These are phyloP conservation scores for Daktulosphaira vitifoliae DNA, from an alignment of 1,140 invertebrate genomes.

Conservation along the genomic window DNA sequence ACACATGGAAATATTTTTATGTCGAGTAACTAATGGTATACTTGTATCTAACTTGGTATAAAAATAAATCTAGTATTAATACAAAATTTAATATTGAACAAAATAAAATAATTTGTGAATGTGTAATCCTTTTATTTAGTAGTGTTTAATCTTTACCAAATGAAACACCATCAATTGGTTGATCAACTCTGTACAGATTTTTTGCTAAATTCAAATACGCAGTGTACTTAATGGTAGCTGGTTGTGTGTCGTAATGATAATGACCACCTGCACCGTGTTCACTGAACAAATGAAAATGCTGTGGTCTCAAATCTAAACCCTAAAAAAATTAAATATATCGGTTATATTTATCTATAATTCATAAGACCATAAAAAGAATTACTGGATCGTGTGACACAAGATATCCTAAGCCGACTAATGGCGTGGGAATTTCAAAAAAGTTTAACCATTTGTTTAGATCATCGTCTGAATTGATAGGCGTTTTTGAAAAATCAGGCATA, in stretches of 20 bases:
- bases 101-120: no score
- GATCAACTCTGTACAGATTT: conserved; percentile 68
- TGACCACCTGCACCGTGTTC: conserved; percentile 82
- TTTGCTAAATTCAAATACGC: conserved; percentile 77
- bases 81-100: no score
- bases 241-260: conserved; percentile 90
- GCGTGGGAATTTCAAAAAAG: conserved; percentile 81
- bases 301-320: conserved; percentile 78
- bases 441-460: conserved; percentile 82
- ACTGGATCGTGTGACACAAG: conserved; percentile 79
- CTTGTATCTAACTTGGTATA: no score
- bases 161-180: conserved; percentile 50
- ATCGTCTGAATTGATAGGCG: conserved; percentile 59
- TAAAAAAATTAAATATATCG: conserved; percentile 41
- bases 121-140: no score
- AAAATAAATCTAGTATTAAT: no score
- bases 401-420: conserved; percentile 77
- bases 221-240: conserved; percentile 70
- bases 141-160: conserved; percentile 52
- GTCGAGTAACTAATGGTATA: no score
- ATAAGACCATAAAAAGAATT: conserved; percentile 42
- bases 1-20: no score
- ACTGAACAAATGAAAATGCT: conserved; percentile 92
- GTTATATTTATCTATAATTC: neutral
- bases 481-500: conserved; percentile 83